phyloP scores from a whole-genome alignment of 2,888 invertebrate genomes.

The Gymnoscelis rufifasciata region DNA sequence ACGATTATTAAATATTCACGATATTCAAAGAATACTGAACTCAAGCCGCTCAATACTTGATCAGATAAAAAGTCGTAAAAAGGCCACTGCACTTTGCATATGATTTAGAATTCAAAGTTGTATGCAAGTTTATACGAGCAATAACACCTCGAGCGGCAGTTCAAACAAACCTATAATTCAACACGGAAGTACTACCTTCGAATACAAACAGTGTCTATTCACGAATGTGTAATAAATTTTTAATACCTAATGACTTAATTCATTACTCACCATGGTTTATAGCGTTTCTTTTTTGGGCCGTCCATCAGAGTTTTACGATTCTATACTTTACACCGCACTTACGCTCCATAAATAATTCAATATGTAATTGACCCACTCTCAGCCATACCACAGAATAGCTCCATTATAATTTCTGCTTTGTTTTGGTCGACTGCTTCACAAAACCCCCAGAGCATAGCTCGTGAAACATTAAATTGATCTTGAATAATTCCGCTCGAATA shows the following conservation, averaged over 20 bases:
- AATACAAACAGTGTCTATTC: conserved; percentile 18
- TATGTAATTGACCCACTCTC: conserved; percentile 24
- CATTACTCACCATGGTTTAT: conserved; percentile 26
- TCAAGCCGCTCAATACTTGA: not conserved
- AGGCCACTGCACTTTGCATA: conserved; percentile 9
- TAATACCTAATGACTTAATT: conserved; percentile 25
- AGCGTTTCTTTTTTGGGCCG: conserved; percentile 26
- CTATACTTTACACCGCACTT: conserved; percentile 27
- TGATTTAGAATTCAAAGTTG: conserved; percentile 15
- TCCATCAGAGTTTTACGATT: conserved; percentile 29
- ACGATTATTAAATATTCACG: not conserved
- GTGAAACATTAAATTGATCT: conserved; percentile 62
- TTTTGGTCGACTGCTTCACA: conserved; percentile 30
- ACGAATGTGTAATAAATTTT: conserved; percentile 21
- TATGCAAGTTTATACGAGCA: conserved; percentile 11
- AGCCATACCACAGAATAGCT: conserved; percentile 13
- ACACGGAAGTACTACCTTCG: conserved; percentile 14
- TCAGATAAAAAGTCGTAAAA: conserved; percentile 3
- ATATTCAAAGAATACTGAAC: not conserved
- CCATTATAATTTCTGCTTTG: conserved; percentile 31
- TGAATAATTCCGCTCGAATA: conserved; percentile 57
- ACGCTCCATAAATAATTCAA: conserved; percentile 29
- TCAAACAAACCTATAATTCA: conserved; percentile 15
- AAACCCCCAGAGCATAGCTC: conserved; percentile 40
- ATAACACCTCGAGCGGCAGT: conserved; percentile 15